Percentiles rank a stretch among this genome's conserved stretches.
Evolutionary conservation across 2,888 invertebrate genomes (phyloP).

Genomic region (Pseudoips prasinana): DNA sequence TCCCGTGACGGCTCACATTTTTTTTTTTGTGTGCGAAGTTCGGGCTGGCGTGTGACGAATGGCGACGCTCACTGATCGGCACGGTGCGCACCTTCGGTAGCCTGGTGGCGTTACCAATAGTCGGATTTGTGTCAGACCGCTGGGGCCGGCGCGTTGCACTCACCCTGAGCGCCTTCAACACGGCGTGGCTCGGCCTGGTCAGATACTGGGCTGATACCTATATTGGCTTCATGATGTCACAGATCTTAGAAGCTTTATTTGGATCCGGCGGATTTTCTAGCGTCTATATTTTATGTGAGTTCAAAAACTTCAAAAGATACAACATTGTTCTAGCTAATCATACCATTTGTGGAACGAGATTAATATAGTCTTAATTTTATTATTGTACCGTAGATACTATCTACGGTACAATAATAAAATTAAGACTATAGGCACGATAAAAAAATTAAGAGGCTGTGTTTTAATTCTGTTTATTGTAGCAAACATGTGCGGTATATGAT

Average conservation of each 20-base stretch:
- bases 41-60: slow-evolving; percentile 83
- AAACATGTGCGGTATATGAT: no score
- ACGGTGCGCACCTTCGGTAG: slow-evolving; percentile 86
- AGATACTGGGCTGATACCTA: slow-evolving; percentile 83
- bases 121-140: slow-evolving; percentile 87
- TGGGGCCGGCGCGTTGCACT: slow-evolving; percentile 84
- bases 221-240: slow-evolving; percentile 83
- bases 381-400: no score
- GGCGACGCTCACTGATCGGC: slow-evolving; percentile 87
- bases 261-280: slow-evolving; percentile 86
- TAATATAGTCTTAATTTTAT: no score
- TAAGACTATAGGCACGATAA: no score
- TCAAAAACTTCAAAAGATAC: no score
- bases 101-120: slow-evolving; percentile 84
- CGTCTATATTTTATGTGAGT: slow-evolving; percentile 85
- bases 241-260: slow-evolving; percentile 85
- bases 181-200: slow-evolving; percentile 83
- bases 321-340: no score
- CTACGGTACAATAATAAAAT: no score
- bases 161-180: slow-evolving; percentile 78
- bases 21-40: slow-evolving; percentile 76
- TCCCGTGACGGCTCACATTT: no score
- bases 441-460: no score
- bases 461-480: no score
- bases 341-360: no score